Evolutionary conservation across 2,797 vertebrate species (phyloP), one percentile per base, ranked within the genome.

Genomic region (Labroides dimidiatus): DNA sequence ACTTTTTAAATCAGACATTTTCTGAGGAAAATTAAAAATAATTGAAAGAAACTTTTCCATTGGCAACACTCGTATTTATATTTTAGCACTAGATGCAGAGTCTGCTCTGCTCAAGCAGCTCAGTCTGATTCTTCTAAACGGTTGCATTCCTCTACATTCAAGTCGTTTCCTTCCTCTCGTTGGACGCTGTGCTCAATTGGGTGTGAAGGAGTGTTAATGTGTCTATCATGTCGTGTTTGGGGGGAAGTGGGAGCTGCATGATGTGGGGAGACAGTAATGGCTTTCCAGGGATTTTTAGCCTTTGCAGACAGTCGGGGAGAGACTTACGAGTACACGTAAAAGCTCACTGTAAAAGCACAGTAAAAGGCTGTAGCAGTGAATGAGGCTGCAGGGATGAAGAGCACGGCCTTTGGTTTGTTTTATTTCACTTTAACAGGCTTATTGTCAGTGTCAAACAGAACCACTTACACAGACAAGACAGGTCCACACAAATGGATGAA

Each of bases 181-280:
- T 75, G 84, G 80, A 79, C 37, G 60, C 67, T 68, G 69, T 51
- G 79, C 78, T 90, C 82, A 89, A 87, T 92, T 89, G 86, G 87
- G 87, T 89, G 83, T 91, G 86, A 93, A 89, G 83, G 86, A 77
- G 86, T 82, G 87, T 91, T 90, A 90, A 93, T 91, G 88, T 88
- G 85, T 89, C 87, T 69, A 76, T 87, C 85, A 78, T 77, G 81
- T 87, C 49, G 20, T 81, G 80, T 89, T 87, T 84, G 70, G 72
- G 77, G 81, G 48, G 69, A 77, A 80, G 80, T 70, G 65, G 83
- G 86, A 68, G 64, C 87, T 72, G 79, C 50, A 16, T 75, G 84
- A 85, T 78, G 77, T 75, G 75, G 76, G 64, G 78, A 82, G 84
- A 87, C 30, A 30, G 69, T 84, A 85, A 93, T 87, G 77, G 81